phyloP scores from a whole-genome alignment of 2,888 invertebrate species.

The Cerastoderma edule region DNA sequence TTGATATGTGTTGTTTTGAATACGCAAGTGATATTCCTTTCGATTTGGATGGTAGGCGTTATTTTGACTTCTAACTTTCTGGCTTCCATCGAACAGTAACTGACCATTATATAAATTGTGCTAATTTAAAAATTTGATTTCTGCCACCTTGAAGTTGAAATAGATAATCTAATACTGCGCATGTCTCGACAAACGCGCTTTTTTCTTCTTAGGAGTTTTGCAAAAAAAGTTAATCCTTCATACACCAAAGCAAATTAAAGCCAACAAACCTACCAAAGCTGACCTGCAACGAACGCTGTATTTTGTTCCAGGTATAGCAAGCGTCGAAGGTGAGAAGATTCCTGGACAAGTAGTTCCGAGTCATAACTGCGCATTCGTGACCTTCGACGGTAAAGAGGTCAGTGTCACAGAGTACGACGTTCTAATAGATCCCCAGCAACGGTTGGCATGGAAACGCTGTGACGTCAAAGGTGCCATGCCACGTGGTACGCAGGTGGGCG shows the following conservation, averaged over 20 bases:
- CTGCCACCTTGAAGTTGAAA: no score
- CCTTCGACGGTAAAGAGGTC: slow-evolving; percentile 19
- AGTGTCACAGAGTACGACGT: slow-evolving; percentile 22
- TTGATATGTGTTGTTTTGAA: no score
- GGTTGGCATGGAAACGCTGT: slow-evolving; percentile 22
- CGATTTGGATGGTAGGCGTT: no score
- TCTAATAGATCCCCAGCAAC: slow-evolving; percentile 13
- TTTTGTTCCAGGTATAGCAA: slow-evolving; percentile 12
- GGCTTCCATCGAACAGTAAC: no score
- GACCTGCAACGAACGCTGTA: background rate
- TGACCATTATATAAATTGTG: no score
- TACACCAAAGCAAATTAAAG: background rate
- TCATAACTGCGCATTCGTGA: slow-evolving; percentile 16
- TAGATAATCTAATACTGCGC: background rate
- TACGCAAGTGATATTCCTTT: no score
- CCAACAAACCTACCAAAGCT: background rate
- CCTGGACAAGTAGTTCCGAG: slow-evolving; percentile 22
- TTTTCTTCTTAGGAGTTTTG: background rate
- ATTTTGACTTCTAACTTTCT: no score
- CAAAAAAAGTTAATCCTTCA: background rate
- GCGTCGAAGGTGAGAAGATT: slow-evolving; percentile 11
- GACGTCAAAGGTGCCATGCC: slow-evolving; percentile 16
- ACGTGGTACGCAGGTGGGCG: slow-evolving; percentile 15
- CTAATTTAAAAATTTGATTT: no score
- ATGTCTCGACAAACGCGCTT: background rate